Evolutionary conservation across 2,113 vertebrate species (phyloP), one percentile per base, ranked within the genome.

Genomic region (Melanerpes aurifrons): DNA sequence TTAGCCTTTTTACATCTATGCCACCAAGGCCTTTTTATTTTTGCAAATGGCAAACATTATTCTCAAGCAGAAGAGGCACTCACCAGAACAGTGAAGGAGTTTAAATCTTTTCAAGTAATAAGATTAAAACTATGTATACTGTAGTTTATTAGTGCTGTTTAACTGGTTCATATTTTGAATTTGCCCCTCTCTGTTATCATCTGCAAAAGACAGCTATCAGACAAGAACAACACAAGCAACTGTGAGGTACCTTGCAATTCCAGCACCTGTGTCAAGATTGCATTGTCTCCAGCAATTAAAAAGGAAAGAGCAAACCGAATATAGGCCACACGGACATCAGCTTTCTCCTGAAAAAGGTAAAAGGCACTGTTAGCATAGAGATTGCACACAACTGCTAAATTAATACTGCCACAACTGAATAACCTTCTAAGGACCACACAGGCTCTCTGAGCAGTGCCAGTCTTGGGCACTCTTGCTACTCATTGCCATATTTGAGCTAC

Each of bases 301-400:
- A 99, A 99, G 54, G 99, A 99, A 45, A 99, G 94, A 15, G 98
- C 98, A 91, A 99, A 99, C 96, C 98, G 98, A 93, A 99, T 97
- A 31, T 98, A 99, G 61, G 98, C 98, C 98, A 98, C 98, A 48
- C 98, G 98, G n/a, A 99, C 97, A 37, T 99, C 99, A 17, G 96
- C 84, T 87, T 89, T 97, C 5, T 98, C 99, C 99, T 99, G 76
- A 75, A 68, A 86, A 73, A 87, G 71, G 81, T 5, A 79, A 83
- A 81, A 71, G 22, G n/a, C 15, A 40, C 6, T 28, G 17, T 21
- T 32, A 85, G 48, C 50, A 58, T 16, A 66, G 8, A 59, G 7
- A 48, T 1, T 45, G 57, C 26, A 62, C 15, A 48, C 25, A 87
- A 45, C 6, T n/a, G 32, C 54, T 48, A 57, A 76, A 57, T 12